Conservation (phyloP, 2,113 vertebrate species). For the Etheostoma spectabile region DNA sequence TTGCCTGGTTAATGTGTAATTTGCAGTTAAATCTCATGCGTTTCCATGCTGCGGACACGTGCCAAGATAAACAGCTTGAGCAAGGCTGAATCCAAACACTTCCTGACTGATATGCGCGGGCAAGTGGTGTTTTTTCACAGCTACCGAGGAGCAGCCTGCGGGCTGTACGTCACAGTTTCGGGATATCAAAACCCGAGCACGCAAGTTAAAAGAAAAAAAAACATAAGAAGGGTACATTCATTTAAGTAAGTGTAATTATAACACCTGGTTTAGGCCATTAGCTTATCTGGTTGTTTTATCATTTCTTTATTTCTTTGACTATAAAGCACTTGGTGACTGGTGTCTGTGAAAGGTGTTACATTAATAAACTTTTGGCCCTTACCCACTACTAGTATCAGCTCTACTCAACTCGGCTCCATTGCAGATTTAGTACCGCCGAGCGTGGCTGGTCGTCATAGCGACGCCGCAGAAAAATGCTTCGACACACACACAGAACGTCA, state of each 20-base stretch:
- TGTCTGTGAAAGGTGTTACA: too few relatives aligned
- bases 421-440: too few relatives aligned
- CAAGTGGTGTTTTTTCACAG: conserved; percentile 11
- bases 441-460: too few relatives aligned
- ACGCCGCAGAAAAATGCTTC: too few relatives aligned
- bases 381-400: too few relatives aligned
- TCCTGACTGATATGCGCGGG: conserved; percentile 21
- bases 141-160: conserved; percentile 4
- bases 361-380: too few relatives aligned
- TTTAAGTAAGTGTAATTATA: background rate
- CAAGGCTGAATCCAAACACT: conserved; percentile 20
- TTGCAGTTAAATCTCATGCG: conserved; percentile 44
- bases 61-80: conserved; percentile 56
- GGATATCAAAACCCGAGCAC: background rate
- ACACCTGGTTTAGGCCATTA: background rate
- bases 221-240: background rate
- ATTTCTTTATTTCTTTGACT: too few relatives aligned
- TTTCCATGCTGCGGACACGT: conserved; percentile 14
- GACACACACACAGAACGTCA: too few relatives aligned
- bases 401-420: too few relatives aligned
- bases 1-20: conserved; percentile 60
- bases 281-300: too few relatives aligned
- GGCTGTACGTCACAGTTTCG: background rate
- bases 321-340: too few relatives aligned
- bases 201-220: background rate